Conservation (phyloP, 1,140 invertebrate genomes). For the Drosophila subpulchrella region DNA sequence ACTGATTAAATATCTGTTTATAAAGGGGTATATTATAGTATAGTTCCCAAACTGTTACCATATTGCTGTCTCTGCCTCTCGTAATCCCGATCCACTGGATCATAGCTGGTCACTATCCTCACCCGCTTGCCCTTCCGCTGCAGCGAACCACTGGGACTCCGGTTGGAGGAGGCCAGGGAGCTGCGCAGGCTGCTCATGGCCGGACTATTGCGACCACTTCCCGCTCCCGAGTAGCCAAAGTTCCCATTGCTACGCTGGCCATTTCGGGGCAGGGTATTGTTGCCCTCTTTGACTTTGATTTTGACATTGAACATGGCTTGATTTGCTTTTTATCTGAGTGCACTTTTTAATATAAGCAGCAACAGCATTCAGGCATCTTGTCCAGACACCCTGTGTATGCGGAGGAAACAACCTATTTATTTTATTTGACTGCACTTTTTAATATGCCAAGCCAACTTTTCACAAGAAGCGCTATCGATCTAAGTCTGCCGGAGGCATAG, state of each 20-base stretch:
- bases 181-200: constrained; percentile 76
- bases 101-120: constrained; percentile 79
- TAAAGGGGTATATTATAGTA: not conserved
- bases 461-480: constrained; percentile 16
- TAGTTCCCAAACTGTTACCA: constrained; percentile 48
- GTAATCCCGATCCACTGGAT: constrained; percentile 62
- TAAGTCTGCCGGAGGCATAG: constrained; percentile 5
- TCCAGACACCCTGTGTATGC: constrained; percentile 27
- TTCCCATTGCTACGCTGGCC: constrained; percentile 53
- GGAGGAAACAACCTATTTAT: constrained; percentile 22
- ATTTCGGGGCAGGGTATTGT: constrained; percentile 79
- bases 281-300: constrained; percentile 84
- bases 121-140: constrained; percentile 77
- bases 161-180: constrained; percentile 76
- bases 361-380: constrained; percentile 32
- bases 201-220: constrained; percentile 75
- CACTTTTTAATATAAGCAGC: constrained; percentile 63
- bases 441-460: constrained; percentile 41
- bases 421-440: constrained; percentile 59
- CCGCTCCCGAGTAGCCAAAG: constrained; percentile 27
- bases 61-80: constrained; percentile 67
- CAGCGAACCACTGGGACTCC: constrained; percentile 71
- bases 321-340: constrained; percentile 60
- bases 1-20: not conserved
- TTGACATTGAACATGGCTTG: constrained; percentile 83